Evolutionary conservation across 2,797 vertebrate species (phyloP), one percentile per base, ranked within the genome.

Genomic region (Gastrophryne carolinensis): DNA sequence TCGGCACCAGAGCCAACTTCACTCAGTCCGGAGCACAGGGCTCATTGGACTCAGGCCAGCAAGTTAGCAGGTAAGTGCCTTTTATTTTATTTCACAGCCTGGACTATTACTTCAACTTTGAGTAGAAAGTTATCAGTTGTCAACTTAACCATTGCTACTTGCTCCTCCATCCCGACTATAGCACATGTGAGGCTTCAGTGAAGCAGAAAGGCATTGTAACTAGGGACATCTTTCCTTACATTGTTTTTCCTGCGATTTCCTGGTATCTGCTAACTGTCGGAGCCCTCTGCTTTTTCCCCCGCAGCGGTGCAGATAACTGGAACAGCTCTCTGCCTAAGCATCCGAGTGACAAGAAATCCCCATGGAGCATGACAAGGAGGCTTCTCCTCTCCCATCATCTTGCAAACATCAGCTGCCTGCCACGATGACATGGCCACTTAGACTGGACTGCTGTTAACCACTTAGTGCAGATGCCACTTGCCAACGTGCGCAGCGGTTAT

Each of bases 281-380:
- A 37, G 60, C 65, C 65, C 39, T 58, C 34, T 64, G n/a, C 50
- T 21, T 71, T 23, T 64, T 60, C 60, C 60, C 6, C 12, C 24
- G 50, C 39, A 50, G 39, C 23, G 32, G 60, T 29, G 61, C 52
- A 39, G 60, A 78, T 78, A 71, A 72, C 67, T 72, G 60, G 61
- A 78, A 78, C 52, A 58, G 60, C 67, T 49, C 57, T 39, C 53
- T 29, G 52, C 50, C 26, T 65, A 77, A 78, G 68, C 50, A 78
- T 65, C 75, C 62, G 15, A 78, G 52, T 65, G 75, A 78, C 75
- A 78, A 66, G 75, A 41, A 72, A 39, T 78, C 75, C 60, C 75
- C 8, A 21, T 44, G 68, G 67, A 58, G 39, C 60, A 2, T 39
- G 61, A 58, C 71, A 60, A 78, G 75, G 57, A 78, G 75, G 68